phyloP scores from a whole-genome alignment of 2,113 vertebrate species.

The Sceloporus tristichus region DNA sequence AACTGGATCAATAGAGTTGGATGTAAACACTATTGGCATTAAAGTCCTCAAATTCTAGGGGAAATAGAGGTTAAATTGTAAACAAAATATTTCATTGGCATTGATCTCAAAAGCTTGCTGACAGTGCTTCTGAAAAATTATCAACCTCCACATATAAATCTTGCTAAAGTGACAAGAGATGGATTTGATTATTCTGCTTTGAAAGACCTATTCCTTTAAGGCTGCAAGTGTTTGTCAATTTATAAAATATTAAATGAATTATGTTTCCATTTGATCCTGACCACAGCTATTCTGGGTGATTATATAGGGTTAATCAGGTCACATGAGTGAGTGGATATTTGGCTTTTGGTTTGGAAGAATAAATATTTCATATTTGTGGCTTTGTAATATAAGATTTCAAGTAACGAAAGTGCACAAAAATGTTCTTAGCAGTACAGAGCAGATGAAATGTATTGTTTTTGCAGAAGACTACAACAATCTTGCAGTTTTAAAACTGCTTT shows the following conservation, averaged over 20 bases:
- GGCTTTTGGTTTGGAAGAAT: conserved; percentile 38
- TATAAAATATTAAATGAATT: conserved; percentile 61
- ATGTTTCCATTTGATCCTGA: conserved; percentile 50
- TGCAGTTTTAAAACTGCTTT: background rate
- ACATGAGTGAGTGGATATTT: conserved; percentile 49
- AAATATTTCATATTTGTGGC: conserved; percentile 12
- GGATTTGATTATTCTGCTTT: conserved; percentile 68
- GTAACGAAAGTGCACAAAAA: conserved; percentile 4
- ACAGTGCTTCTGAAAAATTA: conserved; percentile 64
- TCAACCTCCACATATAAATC: conserved; percentile 65
- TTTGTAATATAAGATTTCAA: conserved; percentile 35
- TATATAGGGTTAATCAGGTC: conserved; percentile 55
- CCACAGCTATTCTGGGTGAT: conserved; percentile 41
- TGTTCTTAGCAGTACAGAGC: background rate
- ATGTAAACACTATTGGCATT: conserved; percentile 58
- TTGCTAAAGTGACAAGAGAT: conserved; percentile 58
- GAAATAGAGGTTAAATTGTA: conserved; percentile 67
- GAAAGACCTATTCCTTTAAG: conserved; percentile 61
- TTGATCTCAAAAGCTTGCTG: conserved; percentile 68
- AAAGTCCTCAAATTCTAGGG: conserved; percentile 60
- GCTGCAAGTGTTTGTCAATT: conserved; percentile 53
- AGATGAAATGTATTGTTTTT: background rate
- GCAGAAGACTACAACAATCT: background rate
- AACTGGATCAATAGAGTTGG: conserved; percentile 62
- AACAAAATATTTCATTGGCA: conserved; percentile 75